Base-by-base conservation (phyloP, 2,888 invertebrate species). In the Oxytorus armatus region DNA sequence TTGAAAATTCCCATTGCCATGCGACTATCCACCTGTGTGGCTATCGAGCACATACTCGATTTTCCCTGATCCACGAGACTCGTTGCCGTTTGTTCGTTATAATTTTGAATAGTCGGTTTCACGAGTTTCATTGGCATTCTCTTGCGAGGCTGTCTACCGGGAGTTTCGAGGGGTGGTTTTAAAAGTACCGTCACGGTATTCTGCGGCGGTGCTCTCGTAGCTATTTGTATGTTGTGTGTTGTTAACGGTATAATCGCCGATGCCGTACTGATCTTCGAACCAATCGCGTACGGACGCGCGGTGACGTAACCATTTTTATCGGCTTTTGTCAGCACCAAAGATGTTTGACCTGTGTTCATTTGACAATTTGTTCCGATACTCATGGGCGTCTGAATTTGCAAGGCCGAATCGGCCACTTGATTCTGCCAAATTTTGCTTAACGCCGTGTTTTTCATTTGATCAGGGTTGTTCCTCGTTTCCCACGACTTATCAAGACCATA, bases 11-110 rank as follows among this genome's bases (percentile, higher is more conserved):
- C 42, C 18, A 72, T 21, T 0, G 78, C 14, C 1, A 65, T 36
- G 3, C 80, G 75, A 55, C 77, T 81, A 4, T 81, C 82, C 0
- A 84, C 70, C 25, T 84, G 84, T 5, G 84, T 82, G 0, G 79
- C 81, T 29, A 85, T 85, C 25, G 83, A 78, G 69, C 79, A 82
- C 51, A 68, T 82, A 23, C 65, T 81, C 14, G 66, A 44, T 1
- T 76, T 82, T 4, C 23, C 8, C 33, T 23, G 14, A 21, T 66
- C 59, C 5, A 23, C 0, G 18, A 5, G 3, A 44, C 39, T n/a
- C n/a, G n/a, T n/a, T n/a, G n/a, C n/a, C n/a, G n/a, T n/a, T n/a
- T n/a, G n/a, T n/a, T n/a, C n/a, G n/a, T n/a, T n/a, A n/a, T n/a
- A n/a, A n/a, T n/a, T n/a, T n/a, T n/a, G n/a, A n/a, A 59, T 33